Evolutionary conservation across 2,797 vertebrate species (phyloP), one percentile per base, ranked within the genome.

Genomic region (Darevskia mixta): DNA sequence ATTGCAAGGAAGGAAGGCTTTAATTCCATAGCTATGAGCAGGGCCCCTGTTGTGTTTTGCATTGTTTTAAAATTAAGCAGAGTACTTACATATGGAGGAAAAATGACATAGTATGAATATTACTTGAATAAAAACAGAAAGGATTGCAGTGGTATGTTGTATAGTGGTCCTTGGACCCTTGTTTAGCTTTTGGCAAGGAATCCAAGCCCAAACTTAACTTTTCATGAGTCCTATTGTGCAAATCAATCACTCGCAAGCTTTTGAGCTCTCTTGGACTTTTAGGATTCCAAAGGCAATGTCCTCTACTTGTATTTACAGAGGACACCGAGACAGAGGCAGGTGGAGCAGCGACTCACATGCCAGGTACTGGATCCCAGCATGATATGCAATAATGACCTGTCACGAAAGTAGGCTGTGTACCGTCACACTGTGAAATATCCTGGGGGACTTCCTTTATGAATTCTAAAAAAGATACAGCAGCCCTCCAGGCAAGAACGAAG

Each of bases 311-410:
- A 91, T 94, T 94, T 95, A 93, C 83, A 92, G 93, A 41, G 75
- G 86, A 5, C 86, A 66, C 67, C 83, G 75, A 88, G 86, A 88
- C 7, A 9, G 64, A 91, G 88, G 92, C 90, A 87, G 88, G 88
- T 58, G 89, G 61, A 93, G 91, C 69, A 92, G 82, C 32, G 83
- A 79, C 91, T 92, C 87, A 79, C 17, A 0, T 61, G 89, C 86
- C 27, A 2, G 41, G 91, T 58, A 41, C 85, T 0, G 1, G 69
- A 88, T 95, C 97, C 95, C 97, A 96, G 97, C 96, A 90, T 96
- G 98, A 97, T 94, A 93, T 80, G 92, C 95, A 96, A 96, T 98
- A 98, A 98, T 98, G 97, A 98, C 97, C 97, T 98, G 98, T 97
- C 97, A 98, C 96, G 95, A 96, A 97, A 93, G 95, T 95, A 96